These are phyloP conservation scores for Ceratoteleas bidentatus DNA, from an alignment of 1,140 invertebrate genomes.

Conservation along the genomic window DNA sequence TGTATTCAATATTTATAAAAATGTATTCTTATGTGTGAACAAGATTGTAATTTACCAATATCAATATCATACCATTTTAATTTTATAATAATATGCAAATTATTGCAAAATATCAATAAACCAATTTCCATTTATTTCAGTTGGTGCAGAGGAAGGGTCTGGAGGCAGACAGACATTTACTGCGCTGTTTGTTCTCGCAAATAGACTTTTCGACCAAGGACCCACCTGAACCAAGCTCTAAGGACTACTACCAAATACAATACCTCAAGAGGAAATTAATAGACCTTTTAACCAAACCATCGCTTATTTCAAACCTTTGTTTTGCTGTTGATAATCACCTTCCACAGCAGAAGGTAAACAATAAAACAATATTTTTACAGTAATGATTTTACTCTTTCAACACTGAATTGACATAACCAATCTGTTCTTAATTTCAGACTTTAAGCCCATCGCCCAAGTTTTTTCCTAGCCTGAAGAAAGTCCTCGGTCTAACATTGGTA, in stretches of 20 bases:
- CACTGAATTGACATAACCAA: too few relatives aligned
- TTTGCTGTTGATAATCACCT: too few relatives aligned
- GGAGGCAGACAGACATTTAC: constrained; percentile 93
- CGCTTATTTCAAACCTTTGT: constrained; percentile 88
- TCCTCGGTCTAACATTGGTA: too few relatives aligned
- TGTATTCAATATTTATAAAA: too few relatives aligned
- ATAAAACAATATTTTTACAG: too few relatives aligned
- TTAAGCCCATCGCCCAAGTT: too few relatives aligned
- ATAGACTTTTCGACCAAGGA: constrained; percentile 84
- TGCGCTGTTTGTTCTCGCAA: constrained; percentile 91
- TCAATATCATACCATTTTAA: not conserved
- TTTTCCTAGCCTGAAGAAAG: too few relatives aligned
- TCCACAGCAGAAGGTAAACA: too few relatives aligned
- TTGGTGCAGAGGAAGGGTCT: constrained; percentile 90
- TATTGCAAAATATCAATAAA: constrained; percentile 1
- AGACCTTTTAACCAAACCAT: constrained; percentile 87
- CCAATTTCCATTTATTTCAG: constrained; percentile 77
- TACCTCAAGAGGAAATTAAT: constrained; percentile 88
- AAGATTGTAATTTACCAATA: not conserved
- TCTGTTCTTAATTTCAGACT: too few relatives aligned
- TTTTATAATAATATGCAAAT: not conserved
- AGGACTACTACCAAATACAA: constrained; percentile 86
- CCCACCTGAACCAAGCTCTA: constrained; percentile 80
- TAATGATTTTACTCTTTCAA: too few relatives aligned
- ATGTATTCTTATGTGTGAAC: too few relatives aligned